A percentile compares a stretch with the other conserved stretches of the same genome.
phyloP scores from a whole-genome alignment of 2,797 vertebrate genomes.

The Pantherophis alleghaniensis region DNA sequence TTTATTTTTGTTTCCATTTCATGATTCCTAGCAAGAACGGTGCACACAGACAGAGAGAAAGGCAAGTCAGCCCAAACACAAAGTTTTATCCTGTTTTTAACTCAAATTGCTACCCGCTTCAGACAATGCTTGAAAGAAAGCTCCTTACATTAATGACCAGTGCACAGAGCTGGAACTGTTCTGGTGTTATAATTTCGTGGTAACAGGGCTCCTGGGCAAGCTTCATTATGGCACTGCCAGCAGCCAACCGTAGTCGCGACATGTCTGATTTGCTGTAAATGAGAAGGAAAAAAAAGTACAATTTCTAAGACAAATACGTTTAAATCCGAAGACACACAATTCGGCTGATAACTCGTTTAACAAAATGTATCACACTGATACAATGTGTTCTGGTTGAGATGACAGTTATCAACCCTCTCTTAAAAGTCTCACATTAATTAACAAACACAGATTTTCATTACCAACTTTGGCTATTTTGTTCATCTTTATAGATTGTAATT shows the following conservation, averaged over 20 bases:
- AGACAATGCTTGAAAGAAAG: conserved; percentile 18
- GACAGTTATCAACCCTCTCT: neutral
- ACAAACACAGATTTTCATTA: neutral
- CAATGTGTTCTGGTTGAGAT: neutral
- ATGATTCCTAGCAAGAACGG: neutral
- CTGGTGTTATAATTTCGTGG: conserved; percentile 98
- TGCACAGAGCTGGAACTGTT: conserved; percentile 98
- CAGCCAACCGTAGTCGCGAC: conserved; percentile 95
- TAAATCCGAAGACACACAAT: neutral
- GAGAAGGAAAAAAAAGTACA: neutral
- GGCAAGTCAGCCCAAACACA: conserved; percentile 2
- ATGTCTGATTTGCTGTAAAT: conserved; percentile 95
- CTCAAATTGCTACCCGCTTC: conserved; percentile 13
- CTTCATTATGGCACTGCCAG: conserved; percentile 98
- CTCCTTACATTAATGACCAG: conserved; percentile 96
- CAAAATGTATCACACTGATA: neutral
- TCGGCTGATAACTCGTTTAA: neutral
- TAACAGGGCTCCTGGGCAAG: conserved; percentile 98
- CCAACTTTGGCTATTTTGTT: neutral
- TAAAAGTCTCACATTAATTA: neutral
- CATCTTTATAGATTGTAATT: neutral
- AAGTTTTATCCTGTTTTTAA: neutral
- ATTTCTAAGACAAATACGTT: neutral
- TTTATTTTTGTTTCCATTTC: neutral
- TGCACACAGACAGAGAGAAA: neutral